These are phyloP conservation scores for Lordiphosa fenestrarum DNA, from an alignment of 2,888 invertebrate genomes.

Conservation along the genomic window DNA sequence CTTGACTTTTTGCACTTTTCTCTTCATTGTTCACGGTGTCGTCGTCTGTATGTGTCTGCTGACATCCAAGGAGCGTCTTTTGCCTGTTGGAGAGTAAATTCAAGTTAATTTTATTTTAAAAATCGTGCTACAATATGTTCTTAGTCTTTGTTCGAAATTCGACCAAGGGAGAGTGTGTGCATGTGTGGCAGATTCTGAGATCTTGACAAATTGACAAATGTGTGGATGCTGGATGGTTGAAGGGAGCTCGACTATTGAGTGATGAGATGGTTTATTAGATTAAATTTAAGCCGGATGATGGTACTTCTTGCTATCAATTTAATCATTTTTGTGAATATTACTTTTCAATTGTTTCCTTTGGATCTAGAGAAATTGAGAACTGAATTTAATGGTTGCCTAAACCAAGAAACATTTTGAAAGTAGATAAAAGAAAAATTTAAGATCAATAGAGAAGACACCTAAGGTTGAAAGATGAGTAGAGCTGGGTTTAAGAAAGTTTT, in stretches of 20 bases:
- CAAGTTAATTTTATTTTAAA: constrained; percentile 63
- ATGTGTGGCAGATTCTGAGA: constrained; percentile 30
- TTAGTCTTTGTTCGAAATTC: constrained; percentile 26
- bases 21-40: constrained; percentile 22
- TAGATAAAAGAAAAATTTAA: too few species aligned
- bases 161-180: constrained; percentile 16
- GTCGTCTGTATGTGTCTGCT: constrained; percentile 10
- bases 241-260: background rate
- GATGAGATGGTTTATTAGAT: background rate
- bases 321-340: too few species aligned
- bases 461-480: too few species aligned
- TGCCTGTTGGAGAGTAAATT: constrained; percentile 26
- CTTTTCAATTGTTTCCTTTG: too few species aligned
- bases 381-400: too few species aligned
- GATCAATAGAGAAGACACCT: too few species aligned
- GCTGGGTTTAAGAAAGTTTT: too few species aligned
- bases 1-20: constrained; percentile 37
- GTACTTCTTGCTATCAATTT: too few species aligned
- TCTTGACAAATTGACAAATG: constrained; percentile 45
- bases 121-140: constrained; percentile 58
- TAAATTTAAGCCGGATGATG: too few species aligned
- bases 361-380: too few species aligned
- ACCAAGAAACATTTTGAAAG: too few species aligned
- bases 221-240: constrained; percentile 24
- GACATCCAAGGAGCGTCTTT: constrained; percentile 32